Evolutionary conservation across 2,888 invertebrate species (phyloP).

Genomic region (Corbicula japonica): DNA sequence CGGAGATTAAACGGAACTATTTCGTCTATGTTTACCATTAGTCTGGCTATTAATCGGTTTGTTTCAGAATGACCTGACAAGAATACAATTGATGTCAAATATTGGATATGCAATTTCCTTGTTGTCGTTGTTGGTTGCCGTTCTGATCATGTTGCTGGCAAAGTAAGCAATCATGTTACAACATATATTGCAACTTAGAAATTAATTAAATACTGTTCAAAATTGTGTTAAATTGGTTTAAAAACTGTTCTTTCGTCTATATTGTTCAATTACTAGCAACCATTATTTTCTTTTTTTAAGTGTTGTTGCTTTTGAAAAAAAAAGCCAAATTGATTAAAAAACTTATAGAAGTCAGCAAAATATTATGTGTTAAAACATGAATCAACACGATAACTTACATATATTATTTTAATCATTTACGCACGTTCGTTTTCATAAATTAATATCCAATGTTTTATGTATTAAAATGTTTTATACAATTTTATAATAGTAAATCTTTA

Average conservation of each 20-base stretch:
- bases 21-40: neutral
- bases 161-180: conserved; percentile 66
- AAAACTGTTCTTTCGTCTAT: neutral
- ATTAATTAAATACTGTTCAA: neutral
- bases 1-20: neutral
- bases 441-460: too few species aligned
- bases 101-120: conserved; percentile 82
- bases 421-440: too few species aligned
- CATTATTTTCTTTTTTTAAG: neutral
- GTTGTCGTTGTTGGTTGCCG: conserved; percentile 77
- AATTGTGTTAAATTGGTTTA: neutral
- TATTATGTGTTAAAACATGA: too few species aligned
- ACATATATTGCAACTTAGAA: neutral
- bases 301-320: neutral
- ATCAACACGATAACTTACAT: too few species aligned
- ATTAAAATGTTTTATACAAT: too few species aligned
- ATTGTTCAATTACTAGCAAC: neutral
- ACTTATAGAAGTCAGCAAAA: too few species aligned
- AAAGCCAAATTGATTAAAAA: too few species aligned
- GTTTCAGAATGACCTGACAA: conserved; percentile 72
- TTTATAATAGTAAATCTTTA: neutral
- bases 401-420: too few species aligned
- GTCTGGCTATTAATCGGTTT: neutral
- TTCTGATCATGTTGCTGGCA: conserved; percentile 79
- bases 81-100: conserved; percentile 71